A percentile compares a stretch with the other conserved stretches of the same genome.
phyloP scores from a whole-genome alignment of 1,140 invertebrate genomes.

The Cylas formicarius region DNA sequence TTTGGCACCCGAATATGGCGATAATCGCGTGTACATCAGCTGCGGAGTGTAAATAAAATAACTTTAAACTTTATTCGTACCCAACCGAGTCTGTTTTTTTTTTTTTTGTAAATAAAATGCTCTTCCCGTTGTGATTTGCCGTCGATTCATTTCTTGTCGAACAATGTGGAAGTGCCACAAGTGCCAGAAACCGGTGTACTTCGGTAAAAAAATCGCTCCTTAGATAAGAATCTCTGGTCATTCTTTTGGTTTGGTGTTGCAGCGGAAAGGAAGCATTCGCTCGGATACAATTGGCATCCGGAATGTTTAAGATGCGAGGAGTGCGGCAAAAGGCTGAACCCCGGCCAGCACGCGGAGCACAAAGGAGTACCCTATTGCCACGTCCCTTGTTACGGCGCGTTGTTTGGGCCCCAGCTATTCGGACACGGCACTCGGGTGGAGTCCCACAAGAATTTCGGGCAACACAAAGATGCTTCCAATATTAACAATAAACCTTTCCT shows the following conservation, averaged over 20 bases:
- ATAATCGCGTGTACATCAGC: too few relatives aligned
- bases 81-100: too few relatives aligned
- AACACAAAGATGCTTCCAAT: conserved; percentile 49
- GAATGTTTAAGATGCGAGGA: conserved; percentile 84
- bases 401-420: conserved; percentile 81
- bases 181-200: conserved; percentile 80
- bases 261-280: conserved; percentile 86
- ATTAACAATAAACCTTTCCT: conserved; percentile 40
- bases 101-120: too few relatives aligned
- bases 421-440: conserved; percentile 81
- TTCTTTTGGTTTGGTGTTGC: conserved; percentile 32
- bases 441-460: conserved; percentile 78
- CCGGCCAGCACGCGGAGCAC: conserved; percentile 86
- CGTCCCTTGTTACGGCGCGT: conserved; percentile 81
- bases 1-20: too few relatives aligned
- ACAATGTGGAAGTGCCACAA: conserved; percentile 88
- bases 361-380: conserved; percentile 88
- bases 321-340: conserved; percentile 82
- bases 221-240: background rate
- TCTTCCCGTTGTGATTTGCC: too few relatives aligned
- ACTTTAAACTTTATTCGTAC: too few relatives aligned
- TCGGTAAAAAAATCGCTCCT: conserved; percentile 51
- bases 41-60: too few relatives aligned
- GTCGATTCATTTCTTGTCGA: too few relatives aligned
- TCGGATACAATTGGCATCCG: conserved; percentile 91